Conservation (phyloP, 2,797 vertebrate species). For the Oophaga sylvatica region DNA sequence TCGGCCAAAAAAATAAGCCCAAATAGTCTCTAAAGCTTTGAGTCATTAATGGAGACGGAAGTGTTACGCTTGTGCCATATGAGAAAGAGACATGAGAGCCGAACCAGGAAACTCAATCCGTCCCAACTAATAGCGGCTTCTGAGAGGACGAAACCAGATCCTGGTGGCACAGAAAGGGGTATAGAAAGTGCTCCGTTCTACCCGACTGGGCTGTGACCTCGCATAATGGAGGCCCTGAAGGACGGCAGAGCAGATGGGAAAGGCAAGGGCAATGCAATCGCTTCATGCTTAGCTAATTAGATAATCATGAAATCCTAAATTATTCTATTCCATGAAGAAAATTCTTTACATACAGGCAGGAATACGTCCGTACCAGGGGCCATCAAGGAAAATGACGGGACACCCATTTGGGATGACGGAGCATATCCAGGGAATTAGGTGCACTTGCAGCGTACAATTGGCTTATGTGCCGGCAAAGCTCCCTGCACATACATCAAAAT, state of each 20-base stretch:
- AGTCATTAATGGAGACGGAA: neutral
- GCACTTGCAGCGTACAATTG: too few species aligned
- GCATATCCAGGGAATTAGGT: too few species aligned
- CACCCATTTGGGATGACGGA: too few species aligned
- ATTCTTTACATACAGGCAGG: neutral
- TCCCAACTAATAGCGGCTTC: neutral
- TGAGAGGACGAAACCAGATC: slow-evolving; percentile 3
- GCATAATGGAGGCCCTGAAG: neutral
- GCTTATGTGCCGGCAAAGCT: too few species aligned
- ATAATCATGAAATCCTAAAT: neutral
- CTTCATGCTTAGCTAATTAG: neutral
- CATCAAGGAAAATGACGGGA: too few species aligned
- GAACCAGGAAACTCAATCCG: neutral
- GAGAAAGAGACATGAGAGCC: neutral
- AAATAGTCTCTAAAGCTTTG: neutral
- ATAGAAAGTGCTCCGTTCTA: slow-evolving; percentile 6
- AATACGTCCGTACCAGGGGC: neutral
- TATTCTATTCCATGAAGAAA: neutral
- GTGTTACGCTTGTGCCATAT: neutral
- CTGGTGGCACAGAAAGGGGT: neutral
- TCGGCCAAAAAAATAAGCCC: too few species aligned
- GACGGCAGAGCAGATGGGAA: neutral
- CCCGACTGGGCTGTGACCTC: slow-evolving; percentile 3
- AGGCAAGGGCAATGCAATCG: neutral
- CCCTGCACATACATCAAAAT: too few species aligned